Evolutionary conservation across 2,888 invertebrate species (phyloP).

Genomic region (Pediacus dermestoides): DNA sequence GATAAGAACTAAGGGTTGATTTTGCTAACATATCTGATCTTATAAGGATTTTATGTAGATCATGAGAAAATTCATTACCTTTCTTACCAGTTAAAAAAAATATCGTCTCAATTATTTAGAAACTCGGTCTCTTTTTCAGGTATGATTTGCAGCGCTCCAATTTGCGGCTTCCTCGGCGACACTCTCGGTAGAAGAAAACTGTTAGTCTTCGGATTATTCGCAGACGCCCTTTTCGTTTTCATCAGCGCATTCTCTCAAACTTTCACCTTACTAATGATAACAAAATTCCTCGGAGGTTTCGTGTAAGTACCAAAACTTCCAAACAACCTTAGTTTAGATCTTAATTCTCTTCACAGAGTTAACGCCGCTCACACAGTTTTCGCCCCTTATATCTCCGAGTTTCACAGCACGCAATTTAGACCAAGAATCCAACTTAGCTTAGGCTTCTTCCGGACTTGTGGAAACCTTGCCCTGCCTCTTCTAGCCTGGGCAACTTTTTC

Average conservation of each 20-base stretch:
- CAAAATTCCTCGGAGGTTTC: too few relatives aligned
- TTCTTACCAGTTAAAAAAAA: too few relatives aligned
- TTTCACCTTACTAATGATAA: too few relatives aligned
- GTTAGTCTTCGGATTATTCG: too few relatives aligned
- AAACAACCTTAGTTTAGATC: background rate
- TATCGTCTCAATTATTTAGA: too few relatives aligned
- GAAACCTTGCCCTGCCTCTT: slow-evolving; percentile 61
- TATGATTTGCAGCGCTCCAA: slow-evolving; percentile 67
- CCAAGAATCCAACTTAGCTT: slow-evolving; percentile 63
- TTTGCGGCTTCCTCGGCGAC: slow-evolving; percentile 65
- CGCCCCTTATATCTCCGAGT: slow-evolving; percentile 69
- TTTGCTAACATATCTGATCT: too few relatives aligned
- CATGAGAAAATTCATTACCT: too few relatives aligned
- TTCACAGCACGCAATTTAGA: slow-evolving; percentile 64
- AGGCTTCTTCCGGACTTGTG: slow-evolving; percentile 65
- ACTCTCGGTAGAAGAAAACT: slow-evolving; percentile 11
- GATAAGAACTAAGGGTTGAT: too few relatives aligned
- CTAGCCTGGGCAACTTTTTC: slow-evolving; percentile 73
- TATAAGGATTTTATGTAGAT: too few relatives aligned
- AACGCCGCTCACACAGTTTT: slow-evolving; percentile 72
- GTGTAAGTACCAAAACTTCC: too few relatives aligned
- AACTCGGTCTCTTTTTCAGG: slow-evolving; percentile 55
- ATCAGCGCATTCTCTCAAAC: too few relatives aligned
- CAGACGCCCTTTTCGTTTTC: too few relatives aligned
- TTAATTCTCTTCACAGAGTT: slow-evolving; percentile 49